Percentiles rank a stretch among this genome's conserved stretches.
These are phyloP conservation scores for Aix galericulata DNA, from an alignment of 2,113 vertebrate genomes.

Conservation along the genomic window DNA sequence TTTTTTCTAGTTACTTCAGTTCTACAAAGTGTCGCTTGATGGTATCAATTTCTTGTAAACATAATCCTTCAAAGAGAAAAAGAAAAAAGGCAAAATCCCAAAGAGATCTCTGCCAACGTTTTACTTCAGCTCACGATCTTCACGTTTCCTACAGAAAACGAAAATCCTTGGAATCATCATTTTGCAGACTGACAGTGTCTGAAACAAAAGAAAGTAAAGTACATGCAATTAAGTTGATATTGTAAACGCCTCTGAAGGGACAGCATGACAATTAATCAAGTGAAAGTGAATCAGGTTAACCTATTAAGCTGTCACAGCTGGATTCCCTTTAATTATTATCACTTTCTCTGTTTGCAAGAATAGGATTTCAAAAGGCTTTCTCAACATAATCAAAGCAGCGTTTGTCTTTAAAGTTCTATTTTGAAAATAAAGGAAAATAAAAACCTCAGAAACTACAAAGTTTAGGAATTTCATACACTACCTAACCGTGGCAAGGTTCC, in stretches of 20 bases:
- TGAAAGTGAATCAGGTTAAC: conserved; percentile 30
- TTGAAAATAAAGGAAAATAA: conserved; percentile 24
- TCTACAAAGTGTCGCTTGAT: background rate
- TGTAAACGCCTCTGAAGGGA: conserved; percentile 35
- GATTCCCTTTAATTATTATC: conserved; percentile 3
- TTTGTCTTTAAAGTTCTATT: background rate
- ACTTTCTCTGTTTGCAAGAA: background rate
- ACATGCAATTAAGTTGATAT: conserved; percentile 8
- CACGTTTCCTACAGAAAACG: conserved; percentile 61
- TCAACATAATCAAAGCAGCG: background rate
- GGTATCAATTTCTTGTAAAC: conserved; percentile 73
- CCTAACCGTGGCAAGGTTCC: background rate
- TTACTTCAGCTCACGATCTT: conserved; percentile 68
- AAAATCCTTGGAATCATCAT: conserved; percentile 62
- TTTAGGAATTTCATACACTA: background rate
- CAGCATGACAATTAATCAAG: conserved; percentile 15
- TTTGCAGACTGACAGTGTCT: conserved; percentile 62
- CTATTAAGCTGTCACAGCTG: conserved; percentile 20
- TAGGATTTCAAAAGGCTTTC: background rate
- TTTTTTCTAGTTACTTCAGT: conserved; percentile 25
- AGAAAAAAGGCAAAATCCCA: conserved; percentile 16
- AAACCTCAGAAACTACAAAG: background rate
- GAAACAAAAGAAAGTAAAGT: conserved; percentile 68
- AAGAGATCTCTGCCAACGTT: conserved; percentile 42
- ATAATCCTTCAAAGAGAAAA: conserved; percentile 61